A percentile compares a stretch with the other conserved stretches of the same genome.
These are phyloP conservation scores for Cyclura pinguis DNA, from an alignment of 2,797 vertebrate genomes.

Conservation along the genomic window DNA sequence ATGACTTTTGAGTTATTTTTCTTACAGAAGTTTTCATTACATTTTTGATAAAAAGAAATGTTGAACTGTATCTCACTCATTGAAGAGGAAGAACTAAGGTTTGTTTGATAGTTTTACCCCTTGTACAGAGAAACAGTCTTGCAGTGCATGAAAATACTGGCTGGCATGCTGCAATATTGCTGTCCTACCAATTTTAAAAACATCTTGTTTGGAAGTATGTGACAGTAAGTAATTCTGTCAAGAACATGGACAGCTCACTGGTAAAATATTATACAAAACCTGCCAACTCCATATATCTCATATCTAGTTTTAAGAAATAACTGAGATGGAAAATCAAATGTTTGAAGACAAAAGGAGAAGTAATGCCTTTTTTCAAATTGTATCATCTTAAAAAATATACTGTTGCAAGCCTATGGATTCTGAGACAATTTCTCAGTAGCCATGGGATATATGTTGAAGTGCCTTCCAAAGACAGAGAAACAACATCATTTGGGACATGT, in stretches of 20 bases:
- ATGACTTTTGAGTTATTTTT: neutral
- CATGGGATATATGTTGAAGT: neutral
- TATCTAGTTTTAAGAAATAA: slow-evolving; percentile 34
- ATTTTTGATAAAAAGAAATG: neutral
- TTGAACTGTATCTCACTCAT: neutral
- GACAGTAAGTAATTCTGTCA: neutral
- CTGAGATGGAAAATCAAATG: slow-evolving; percentile 35
- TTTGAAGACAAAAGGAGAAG: slow-evolving; percentile 33
- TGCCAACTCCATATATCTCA: slow-evolving; percentile 32
- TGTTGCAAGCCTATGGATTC: neutral
- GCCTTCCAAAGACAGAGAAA: neutral
- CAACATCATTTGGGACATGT: neutral
- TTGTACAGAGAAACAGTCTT: neutral
- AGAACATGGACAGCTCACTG: neutral
- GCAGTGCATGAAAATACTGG: neutral
- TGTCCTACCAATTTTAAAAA: neutral
- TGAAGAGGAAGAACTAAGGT: neutral
- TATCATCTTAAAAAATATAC: neutral
- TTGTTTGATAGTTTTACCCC: neutral
- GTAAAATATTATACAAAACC: neutral
- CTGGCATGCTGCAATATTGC: neutral
- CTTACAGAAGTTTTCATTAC: neutral
- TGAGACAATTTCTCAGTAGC: neutral
- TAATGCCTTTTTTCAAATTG: slow-evolving; percentile 21
- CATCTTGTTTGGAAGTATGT: neutral